Evolutionary conservation across 1,140 invertebrate genomes (phyloP).

Genomic region (Philopotamus ludificatus): DNA sequence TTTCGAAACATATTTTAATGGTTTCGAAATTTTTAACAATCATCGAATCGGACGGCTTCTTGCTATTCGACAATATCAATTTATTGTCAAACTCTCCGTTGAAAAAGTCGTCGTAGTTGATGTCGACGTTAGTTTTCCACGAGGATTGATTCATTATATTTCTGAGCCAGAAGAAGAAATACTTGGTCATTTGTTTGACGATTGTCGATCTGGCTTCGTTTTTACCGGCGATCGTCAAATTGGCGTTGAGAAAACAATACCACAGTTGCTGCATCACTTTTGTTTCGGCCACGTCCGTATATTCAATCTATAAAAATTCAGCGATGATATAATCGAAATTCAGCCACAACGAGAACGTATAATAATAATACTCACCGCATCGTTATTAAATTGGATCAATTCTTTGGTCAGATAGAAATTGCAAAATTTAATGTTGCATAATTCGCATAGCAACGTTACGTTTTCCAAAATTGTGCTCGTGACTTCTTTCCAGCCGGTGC

Average conservation of each 20-base stretch:
- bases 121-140: background rate
- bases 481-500: conserved; percentile 16
- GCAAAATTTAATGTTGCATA: conserved; percentile 26
- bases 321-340: no score
- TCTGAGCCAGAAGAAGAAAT: conserved; percentile 30
- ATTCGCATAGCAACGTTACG: conserved; percentile 24
- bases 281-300: no score
- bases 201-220: conserved; percentile 25
- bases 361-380: background rate
- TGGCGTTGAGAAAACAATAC: conserved; percentile 27
- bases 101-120: no score
- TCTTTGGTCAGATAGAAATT: conserved; percentile 29
- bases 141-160: background rate
- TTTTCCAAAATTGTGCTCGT: conserved; percentile 19
- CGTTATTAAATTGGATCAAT: background rate
- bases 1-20: conserved; percentile 23
- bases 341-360: background rate
- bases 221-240: conserved; percentile 23
- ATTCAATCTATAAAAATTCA: conserved; percentile 2
- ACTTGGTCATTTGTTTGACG: conserved; percentile 28
- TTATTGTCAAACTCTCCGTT: no score
- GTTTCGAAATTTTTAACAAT: conserved; percentile 24
- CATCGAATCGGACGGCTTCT: conserved; percentile 7
- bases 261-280: conserved; percentile 26
- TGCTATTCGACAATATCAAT: no score